Conservation (phyloP, 2,113 vertebrate species). For the cat (Felis catus) region DNA sequence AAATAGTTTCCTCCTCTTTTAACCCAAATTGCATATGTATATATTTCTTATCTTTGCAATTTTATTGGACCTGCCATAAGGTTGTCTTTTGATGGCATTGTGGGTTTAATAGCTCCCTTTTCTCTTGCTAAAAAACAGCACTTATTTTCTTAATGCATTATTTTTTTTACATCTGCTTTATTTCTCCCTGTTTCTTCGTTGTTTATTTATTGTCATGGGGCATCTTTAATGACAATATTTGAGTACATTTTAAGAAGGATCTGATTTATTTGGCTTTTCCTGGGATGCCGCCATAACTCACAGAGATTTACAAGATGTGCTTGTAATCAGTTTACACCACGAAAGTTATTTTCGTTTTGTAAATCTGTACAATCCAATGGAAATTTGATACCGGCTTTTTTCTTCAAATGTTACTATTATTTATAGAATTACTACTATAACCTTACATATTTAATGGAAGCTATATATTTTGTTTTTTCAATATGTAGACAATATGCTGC, state of each 20-base stretch:
- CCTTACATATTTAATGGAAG: not conserved
- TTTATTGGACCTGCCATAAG: not conserved
- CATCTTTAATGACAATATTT: not conserved
- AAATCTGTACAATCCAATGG: not conserved
- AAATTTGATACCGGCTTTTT: not conserved
- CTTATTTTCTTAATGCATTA: not conserved
- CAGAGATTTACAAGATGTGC: not conserved
- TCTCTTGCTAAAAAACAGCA: not conserved
- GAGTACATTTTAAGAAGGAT: not conserved
- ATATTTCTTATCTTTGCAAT: not conserved
- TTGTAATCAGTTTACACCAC: slow-evolving; percentile 38
- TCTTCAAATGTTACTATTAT: not conserved
- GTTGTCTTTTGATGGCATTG: not conserved
- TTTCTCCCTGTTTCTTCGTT: not conserved
- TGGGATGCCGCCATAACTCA: not conserved
- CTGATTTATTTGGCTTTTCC: not conserved
- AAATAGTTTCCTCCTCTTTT: not conserved
- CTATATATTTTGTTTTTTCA: not conserved
- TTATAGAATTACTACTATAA: not conserved
- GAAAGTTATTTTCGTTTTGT: not conserved
- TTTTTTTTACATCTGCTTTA: not conserved
- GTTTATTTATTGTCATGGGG: not conserved
- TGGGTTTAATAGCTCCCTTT: not conserved
- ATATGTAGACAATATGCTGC: not conserved
- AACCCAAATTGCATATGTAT: not conserved